A percentile compares a stretch with the other conserved stretches of the same genome.
phyloP scores from a whole-genome alignment of 2,888 invertebrate genomes.

The Clivina fossor region DNA sequence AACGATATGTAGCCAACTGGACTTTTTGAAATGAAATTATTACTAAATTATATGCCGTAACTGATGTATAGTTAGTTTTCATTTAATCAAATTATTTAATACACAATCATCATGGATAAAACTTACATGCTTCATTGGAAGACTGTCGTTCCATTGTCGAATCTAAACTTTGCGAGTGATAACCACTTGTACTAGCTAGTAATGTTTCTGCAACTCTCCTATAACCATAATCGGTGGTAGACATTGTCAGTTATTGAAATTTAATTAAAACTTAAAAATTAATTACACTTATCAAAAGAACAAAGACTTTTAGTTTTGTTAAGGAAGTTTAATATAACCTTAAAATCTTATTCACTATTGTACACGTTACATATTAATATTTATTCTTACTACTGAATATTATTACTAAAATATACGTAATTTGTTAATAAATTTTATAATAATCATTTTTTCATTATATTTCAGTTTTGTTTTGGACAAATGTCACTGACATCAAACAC shows the following conservation, averaged over 20 bases:
- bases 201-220: constrained; percentile 17
- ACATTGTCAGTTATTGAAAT: constrained; percentile 12
- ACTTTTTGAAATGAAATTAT: no score
- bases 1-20: no score
- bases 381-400: no score
- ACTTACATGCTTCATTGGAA: constrained; percentile 19
- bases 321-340: constrained; percentile 13
- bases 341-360: constrained; percentile 10
- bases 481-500: no score
- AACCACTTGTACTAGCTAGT: constrained; percentile 29
- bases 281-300: constrained; percentile 1
- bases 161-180: constrained; percentile 6
- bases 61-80: no score
- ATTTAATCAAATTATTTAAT: no score
- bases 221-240: constrained; percentile 4
- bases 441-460: no score
- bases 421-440: no score
- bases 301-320: constrained; percentile 3
- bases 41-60: no score
- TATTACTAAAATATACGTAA: no score
- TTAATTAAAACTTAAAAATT: background rate
- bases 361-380: no score
- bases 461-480: no score
- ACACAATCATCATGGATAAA: background rate
- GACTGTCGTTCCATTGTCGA: constrained; percentile 27